phyloP scores from a whole-genome alignment of 1,140 invertebrate genomes.

The Heliothis virescens region DNA sequence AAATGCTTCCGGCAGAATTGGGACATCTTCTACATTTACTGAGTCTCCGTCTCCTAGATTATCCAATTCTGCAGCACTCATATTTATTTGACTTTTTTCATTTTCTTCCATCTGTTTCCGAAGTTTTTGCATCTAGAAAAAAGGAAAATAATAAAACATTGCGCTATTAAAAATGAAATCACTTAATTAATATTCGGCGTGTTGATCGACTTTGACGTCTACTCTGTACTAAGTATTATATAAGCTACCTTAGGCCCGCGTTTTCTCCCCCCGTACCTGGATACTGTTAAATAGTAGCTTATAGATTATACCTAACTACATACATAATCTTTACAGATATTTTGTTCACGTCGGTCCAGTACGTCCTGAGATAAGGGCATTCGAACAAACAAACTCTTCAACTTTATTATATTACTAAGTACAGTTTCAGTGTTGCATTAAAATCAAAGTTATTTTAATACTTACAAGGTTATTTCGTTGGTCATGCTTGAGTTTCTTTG shows the following conservation, averaged over 20 bases:
- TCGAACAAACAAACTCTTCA: too few species aligned
- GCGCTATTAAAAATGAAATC: not conserved
- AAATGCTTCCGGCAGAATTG: slow-evolving; percentile 18
- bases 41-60: slow-evolving; percentile 4
- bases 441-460: not conserved
- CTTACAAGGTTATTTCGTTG: slow-evolving; percentile 57
- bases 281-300: too few species aligned
- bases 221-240: too few species aligned
- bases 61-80: not conserved
- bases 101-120: slow-evolving; percentile 56
- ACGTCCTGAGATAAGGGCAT: too few species aligned
- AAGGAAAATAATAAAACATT: not conserved
- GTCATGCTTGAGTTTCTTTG: not conserved
- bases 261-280: too few species aligned
- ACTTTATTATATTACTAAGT: too few species aligned
- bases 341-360: too few species aligned
- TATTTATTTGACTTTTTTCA: slow-evolving; percentile 52
- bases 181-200: not conserved
- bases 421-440: too few species aligned
- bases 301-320: too few species aligned
- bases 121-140: slow-evolving; percentile 60
- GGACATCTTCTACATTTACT: slow-evolving; percentile 13
- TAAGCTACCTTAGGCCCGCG: too few species aligned
- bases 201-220: not conserved
- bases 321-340: too few species aligned